These are phyloP conservation scores for Ischnura elegans DNA, from an alignment of 2,888 invertebrate genomes.

Conservation along the genomic window DNA sequence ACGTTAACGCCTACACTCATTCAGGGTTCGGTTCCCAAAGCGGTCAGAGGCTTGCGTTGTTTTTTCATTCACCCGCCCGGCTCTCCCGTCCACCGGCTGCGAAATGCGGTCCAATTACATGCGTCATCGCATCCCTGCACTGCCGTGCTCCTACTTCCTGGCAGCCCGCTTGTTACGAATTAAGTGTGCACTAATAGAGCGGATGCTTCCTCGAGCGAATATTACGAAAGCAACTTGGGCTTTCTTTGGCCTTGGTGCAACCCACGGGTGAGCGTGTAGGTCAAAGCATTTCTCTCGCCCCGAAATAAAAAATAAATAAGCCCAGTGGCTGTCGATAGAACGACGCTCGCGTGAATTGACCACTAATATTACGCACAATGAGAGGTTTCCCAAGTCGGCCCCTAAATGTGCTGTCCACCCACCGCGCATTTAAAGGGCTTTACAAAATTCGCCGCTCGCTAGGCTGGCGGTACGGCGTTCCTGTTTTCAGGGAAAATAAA, in stretches of 20 bases:
- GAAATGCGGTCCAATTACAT: conserved; percentile 13
- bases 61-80: background rate
- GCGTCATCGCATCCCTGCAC: background rate
- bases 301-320: background rate
- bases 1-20: background rate
- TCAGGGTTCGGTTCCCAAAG: conserved; percentile 10
- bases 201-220: background rate
- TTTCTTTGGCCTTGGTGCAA: conserved; percentile 20
- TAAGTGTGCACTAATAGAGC: conserved; percentile 18
- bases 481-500: no score
- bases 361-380: no score
- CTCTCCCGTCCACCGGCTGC: background rate
- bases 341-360: background rate
- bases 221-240: background rate
- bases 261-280: background rate
- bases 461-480: no score
- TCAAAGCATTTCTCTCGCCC: conserved; percentile 1
- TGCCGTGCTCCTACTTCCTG: background rate
- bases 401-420: no score
- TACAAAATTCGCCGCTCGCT: no score
- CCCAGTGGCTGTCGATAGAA: background rate
- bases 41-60: background rate
- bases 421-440: no score
- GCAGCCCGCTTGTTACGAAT: background rate
- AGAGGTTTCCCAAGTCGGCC: no score